Conservation (phyloP, 1,140 invertebrate genomes). For the Microvelia longipes region DNA sequence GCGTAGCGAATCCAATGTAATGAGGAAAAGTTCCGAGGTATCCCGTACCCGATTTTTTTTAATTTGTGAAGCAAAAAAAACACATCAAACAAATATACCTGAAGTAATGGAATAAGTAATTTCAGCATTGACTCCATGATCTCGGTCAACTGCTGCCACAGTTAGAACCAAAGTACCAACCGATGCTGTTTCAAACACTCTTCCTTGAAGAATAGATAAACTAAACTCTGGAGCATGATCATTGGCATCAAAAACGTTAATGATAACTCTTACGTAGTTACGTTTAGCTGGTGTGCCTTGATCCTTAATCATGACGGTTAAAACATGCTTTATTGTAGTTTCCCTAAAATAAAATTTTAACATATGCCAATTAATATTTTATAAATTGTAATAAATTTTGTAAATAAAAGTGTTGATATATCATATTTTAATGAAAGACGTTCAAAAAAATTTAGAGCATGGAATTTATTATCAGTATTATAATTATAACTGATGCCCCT, state of each 20-base stretch:
- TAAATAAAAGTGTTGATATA: neutral
- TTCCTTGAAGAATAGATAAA: slow-evolving; percentile 52
- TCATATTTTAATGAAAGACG: neutral
- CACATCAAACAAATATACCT: slow-evolving; percentile 36
- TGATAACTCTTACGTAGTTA: slow-evolving; percentile 65
- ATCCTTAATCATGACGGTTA: slow-evolving; percentile 82
- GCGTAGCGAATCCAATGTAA: too few species aligned
- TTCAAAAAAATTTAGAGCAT: slow-evolving; percentile 25
- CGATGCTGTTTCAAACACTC: slow-evolving; percentile 56
- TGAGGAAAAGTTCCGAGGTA: too few species aligned
- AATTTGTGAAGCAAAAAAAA: too few species aligned
- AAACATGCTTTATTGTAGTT: slow-evolving; percentile 59
- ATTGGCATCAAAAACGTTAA: slow-evolving; percentile 74
- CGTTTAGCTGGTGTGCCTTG: slow-evolving; percentile 69
- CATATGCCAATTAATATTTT: slow-evolving; percentile 7
- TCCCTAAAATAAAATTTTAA: slow-evolving; percentile 37
- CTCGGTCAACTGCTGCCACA: slow-evolving; percentile 59
- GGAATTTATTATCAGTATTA: neutral
- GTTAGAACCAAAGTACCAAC: slow-evolving; percentile 54
- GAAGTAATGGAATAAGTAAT: slow-evolving; percentile 66
- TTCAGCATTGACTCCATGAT: slow-evolving; percentile 64
- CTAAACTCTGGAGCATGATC: slow-evolving; percentile 76
- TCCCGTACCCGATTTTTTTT: too few species aligned
- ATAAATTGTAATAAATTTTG: slow-evolving; percentile 6
- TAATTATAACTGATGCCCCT: too few species aligned